A percentile compares a stretch with the other conserved stretches of the same genome.
Evolutionary conservation across 2,888 invertebrate species (phyloP).

Genomic region (Cheilosia vernalis): DNA sequence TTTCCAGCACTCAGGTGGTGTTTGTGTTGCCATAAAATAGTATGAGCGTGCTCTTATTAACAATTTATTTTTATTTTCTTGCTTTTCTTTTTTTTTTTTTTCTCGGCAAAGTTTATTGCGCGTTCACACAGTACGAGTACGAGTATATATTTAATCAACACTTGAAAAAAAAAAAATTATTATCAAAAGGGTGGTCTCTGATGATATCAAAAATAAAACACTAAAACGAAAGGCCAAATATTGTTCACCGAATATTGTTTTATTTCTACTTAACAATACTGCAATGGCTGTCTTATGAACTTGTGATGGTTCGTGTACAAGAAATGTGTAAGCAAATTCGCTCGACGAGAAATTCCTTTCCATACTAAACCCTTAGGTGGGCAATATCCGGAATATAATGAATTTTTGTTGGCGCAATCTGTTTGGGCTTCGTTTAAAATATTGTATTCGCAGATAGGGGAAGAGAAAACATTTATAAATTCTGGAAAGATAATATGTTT

Average conservation of each 20-base stretch:
- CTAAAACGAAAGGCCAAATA: conserved; percentile 39
- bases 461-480: conserved; percentile 75
- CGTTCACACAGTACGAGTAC: conserved; percentile 34
- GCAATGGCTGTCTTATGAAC: not conserved
- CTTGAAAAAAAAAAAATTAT: conserved; percentile 46
- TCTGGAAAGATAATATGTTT: conserved; percentile 83
- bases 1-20: conserved; percentile 49
- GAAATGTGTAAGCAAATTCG: not conserved
- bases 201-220: conserved; percentile 19
- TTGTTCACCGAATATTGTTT: conserved; percentile 14
- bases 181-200: conserved; percentile 3
- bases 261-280: not conserved
- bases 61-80: conserved; percentile 27
- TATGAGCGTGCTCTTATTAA: conserved; percentile 22
- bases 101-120: conserved; percentile 46
- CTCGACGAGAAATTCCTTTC: conserved; percentile 47
- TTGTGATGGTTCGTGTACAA: not conserved
- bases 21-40: conserved; percentile 62
- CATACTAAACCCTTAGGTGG: conserved; percentile 47
- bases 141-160: conserved; percentile 51
- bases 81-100: conserved; percentile 18
- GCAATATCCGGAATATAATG: conserved; percentile 64
- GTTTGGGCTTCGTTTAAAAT: conserved; percentile 36
- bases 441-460: conserved; percentile 22
- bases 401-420: conserved; percentile 58